These are phyloP conservation scores for Chironex yamaguchii DNA, from an alignment of 30 jellyfish, hydroid and myxozoan genomes.

Conservation along the genomic window DNA sequence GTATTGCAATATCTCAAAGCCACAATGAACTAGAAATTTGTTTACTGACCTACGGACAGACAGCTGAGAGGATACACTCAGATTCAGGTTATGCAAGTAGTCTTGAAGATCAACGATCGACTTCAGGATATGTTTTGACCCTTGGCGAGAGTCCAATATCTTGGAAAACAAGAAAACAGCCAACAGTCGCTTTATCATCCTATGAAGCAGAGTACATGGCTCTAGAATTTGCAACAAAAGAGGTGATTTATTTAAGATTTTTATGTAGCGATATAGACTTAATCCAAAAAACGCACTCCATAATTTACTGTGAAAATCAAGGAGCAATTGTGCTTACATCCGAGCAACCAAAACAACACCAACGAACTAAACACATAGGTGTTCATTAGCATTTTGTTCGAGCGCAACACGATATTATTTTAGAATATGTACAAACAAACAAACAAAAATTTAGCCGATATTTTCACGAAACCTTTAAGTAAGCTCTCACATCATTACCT, in stretches of 20 bases:
- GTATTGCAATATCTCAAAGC: constrained; percentile 27
- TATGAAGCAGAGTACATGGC: constrained; percentile 56
- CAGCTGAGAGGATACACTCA: constrained; percentile 1
- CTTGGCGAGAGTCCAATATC: constrained; percentile 12
- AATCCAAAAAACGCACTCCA: neutral
- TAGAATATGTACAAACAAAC: constrained; percentile 11
- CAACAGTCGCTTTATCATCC: constrained; percentile 47
- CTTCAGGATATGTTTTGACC: constrained; percentile 31
- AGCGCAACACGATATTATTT: constrained; percentile 23
- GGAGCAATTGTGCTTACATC: constrained; percentile 27
- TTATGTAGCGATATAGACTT: neutral
- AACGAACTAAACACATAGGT: constrained; percentile 54
- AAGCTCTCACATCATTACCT: constrained; percentile 14
- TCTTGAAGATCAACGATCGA: neutral
- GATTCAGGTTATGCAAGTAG: constrained; percentile 48
- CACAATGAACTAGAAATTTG: neutral
- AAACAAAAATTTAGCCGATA: constrained; percentile 34
- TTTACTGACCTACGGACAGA: constrained; percentile 11
- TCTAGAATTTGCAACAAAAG: constrained; percentile 42
- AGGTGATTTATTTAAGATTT: constrained; percentile 2
- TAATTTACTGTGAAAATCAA: constrained; percentile 34
- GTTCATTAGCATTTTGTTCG: constrained; percentile 32
- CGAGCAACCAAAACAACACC: constrained; percentile 41
- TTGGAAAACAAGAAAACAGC: constrained; percentile 32
- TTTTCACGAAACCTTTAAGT: constrained; percentile 10